Conservation (phyloP, 2,113 vertebrate genomes). For the Hemibagrus wyckioides region DNA sequence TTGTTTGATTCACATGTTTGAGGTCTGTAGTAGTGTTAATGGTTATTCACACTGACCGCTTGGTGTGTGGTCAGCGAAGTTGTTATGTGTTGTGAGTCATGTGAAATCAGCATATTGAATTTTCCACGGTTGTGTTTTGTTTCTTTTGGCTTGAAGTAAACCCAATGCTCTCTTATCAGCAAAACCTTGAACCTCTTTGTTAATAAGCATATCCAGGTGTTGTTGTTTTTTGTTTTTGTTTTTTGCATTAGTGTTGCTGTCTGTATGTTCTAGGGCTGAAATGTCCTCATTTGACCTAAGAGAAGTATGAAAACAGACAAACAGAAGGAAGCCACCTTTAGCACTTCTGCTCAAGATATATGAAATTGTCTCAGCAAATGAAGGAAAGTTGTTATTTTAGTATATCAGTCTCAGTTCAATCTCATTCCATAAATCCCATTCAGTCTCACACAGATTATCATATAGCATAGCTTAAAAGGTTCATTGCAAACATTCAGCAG, state of each 20-base stretch:
- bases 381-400: neutral
- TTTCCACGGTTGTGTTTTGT: neutral
- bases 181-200: neutral
- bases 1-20: conserved; percentile 45
- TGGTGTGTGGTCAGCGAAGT: conserved; percentile 19
- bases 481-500: neutral
- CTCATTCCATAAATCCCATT: neutral
- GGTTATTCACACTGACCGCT: neutral
- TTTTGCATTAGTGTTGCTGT: neutral
- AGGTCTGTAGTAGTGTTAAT: conserved; percentile 1
- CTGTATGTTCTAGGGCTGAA: neutral
- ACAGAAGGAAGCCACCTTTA: neutral
- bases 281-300: neutral
- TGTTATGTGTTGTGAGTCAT: neutral
- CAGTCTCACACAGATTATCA: neutral
- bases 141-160: conserved; percentile 5
- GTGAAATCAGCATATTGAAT: neutral
- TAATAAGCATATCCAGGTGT: neutral
- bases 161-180: neutral
- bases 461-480: neutral
- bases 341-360: neutral
- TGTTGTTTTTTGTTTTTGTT: neutral
- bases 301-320: neutral
- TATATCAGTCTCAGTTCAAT: neutral
- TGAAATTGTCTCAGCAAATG: neutral